Conservation (phyloP, 2,113 vertebrate genomes). For the Tachycineta bicolor region DNA sequence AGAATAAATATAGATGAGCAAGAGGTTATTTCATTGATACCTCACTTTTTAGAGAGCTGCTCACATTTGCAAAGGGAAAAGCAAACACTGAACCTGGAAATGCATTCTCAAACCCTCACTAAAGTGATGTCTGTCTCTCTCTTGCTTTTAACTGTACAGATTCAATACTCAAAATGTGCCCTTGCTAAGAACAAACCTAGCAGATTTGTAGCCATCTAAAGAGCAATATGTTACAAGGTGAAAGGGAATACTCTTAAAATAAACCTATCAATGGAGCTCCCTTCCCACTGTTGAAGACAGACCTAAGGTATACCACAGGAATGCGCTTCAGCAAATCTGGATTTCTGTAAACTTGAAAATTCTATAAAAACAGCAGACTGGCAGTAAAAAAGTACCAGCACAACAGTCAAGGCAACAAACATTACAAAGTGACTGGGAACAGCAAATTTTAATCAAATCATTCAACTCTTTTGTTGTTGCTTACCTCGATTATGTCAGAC, state of each 20-base stretch:
- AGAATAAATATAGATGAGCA: not conserved
- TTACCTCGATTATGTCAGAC: not conserved
- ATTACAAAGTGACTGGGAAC: not conserved
- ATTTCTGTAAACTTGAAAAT: not conserved
- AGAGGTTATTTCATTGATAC: constrained; percentile 43
- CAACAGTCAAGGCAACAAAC: not conserved
- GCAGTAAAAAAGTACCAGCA: not conserved
- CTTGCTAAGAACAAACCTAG: not conserved
- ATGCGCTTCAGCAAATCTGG: not conserved
- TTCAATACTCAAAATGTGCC: not conserved
- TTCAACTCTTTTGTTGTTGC: not conserved
- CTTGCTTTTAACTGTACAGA: not conserved
- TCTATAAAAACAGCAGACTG: not conserved
- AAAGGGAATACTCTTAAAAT: not conserved
- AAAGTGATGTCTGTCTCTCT: not conserved
- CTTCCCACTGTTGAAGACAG: not conserved
- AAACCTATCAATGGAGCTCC: not conserved
- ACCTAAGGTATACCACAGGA: not conserved
- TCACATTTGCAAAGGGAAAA: not conserved
- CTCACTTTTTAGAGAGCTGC: not conserved
- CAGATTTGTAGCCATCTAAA: not conserved
- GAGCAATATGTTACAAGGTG: not conserved
- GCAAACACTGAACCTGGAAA: not conserved
- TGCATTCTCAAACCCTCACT: not conserved
- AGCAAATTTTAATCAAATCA: not conserved